Percentiles rank a stretch among this genome's conserved stretches.
Conservation (phyloP, 1,140 invertebrate genomes). For the Thaumetopoea pityocampa region DNA sequence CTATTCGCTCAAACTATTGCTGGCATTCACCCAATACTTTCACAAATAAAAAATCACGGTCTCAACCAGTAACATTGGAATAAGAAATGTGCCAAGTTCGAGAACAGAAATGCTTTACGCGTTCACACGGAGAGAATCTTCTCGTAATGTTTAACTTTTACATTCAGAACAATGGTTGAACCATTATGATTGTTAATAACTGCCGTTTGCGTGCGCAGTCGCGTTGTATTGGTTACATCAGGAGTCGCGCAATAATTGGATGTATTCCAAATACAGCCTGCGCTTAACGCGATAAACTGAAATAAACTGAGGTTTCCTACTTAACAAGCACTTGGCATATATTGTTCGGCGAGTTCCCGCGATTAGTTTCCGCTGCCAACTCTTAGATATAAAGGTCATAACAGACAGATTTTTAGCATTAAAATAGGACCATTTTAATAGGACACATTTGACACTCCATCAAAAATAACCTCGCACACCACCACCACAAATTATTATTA, state of each 20-base stretch:
- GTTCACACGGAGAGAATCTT: conserved; percentile 1
- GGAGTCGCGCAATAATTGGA: conserved; percentile 9
- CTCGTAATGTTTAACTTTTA: background rate
- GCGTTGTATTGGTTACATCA: conserved; percentile 9
- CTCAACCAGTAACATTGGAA: conserved; percentile 4
- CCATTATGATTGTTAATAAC: conserved; percentile 15
- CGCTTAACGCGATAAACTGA: conserved; percentile 7
- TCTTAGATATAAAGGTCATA: background rate
- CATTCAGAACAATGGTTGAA: conserved; percentile 10
- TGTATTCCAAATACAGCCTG: conserved; percentile 6
- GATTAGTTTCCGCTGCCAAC: conserved; percentile 9
- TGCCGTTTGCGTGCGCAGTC: conserved; percentile 1
- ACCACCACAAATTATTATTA: no score
- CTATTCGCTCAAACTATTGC: background rate
- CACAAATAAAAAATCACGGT: conserved; percentile 6
- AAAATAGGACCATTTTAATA: no score
- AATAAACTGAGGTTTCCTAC: conserved; percentile 5
- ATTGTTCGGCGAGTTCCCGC: background rate
- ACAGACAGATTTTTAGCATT: no score
- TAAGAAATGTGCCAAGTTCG: conserved; percentile 7
- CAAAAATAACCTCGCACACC: no score
- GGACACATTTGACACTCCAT: no score
- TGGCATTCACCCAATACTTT: background rate
- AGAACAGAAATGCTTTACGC: background rate
- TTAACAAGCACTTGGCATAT: conserved; percentile 5